Evolutionary conservation across 2,888 invertebrate genomes (phyloP), one percentile per base, ranked within the genome.

Genomic region (Heteromurus nitidus): DNA sequence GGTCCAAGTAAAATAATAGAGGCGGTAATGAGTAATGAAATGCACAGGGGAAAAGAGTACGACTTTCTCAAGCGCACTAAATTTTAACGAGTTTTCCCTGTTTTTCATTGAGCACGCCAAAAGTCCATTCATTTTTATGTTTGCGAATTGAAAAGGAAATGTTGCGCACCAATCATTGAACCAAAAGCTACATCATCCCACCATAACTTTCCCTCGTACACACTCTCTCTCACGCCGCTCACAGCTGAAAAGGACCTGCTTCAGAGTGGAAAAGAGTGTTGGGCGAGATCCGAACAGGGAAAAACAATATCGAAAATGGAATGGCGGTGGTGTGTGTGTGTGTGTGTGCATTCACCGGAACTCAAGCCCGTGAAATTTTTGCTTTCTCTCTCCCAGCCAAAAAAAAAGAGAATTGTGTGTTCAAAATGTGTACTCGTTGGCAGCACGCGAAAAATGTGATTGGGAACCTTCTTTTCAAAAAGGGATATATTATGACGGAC

Each of bases 61-160:
- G n/a, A 18, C 3, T 53, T 65, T 74, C 65, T 64, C 50, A 30
- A 76, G 76, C 58, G 76, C 60, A 76, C 67, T 76, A 76, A 76
- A 67, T 76, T 68, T 75, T 79, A 79, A 79, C 79, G 70, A 70
- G 79, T 65, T 79, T 79, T 53, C 65, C 79, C 72, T 70, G 77
- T 65, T 65, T 50, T 60, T 31, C 53, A 36, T 74, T 65, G 64
- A 50, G 50, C 36, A 64, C 26, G 22, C 64, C 36, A 60, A 67
- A 60, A 58, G 76, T 76, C 64, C 69, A 70, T 77, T 77, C 77
- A 69, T 77, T 77, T 77, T 77, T 69, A 77, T 77, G 64, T 53
- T 70, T 50, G 22, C 20, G 44, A 44, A 42, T 65, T 65, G 65
- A 65, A 65, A 42, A 18, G 65, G 42, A 16, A 24, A 62, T 24